phyloP scores from a whole-genome alignment of 2,888 invertebrate genomes.

The Anoncus sp. region DNA sequence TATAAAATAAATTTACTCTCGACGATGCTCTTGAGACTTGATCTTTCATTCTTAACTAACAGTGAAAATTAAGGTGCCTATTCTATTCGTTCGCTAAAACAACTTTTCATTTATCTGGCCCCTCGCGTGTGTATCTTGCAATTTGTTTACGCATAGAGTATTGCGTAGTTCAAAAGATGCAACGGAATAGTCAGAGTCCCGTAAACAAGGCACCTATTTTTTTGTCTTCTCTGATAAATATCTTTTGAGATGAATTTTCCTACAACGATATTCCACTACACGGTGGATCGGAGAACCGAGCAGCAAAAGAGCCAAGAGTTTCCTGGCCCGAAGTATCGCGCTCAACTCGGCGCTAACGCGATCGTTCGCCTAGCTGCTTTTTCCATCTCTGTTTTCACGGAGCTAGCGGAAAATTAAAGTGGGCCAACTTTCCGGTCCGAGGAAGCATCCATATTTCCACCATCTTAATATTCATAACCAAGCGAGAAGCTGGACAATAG shows the following conservation, averaged over 20 bases:
- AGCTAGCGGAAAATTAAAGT: constrained; percentile 77
- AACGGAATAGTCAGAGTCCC: constrained; percentile 1
- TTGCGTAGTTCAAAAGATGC: constrained; percentile 42
- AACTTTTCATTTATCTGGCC: not conserved
- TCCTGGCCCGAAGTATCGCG: constrained; percentile 35
- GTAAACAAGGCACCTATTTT: constrained; percentile 13
- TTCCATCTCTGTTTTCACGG: constrained; percentile 59
- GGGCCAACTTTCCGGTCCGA: constrained; percentile 73
- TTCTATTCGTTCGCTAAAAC: not conserved
- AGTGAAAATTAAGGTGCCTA: constrained; percentile 3
- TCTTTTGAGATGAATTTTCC: constrained; percentile 28
- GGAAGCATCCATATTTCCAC: constrained; percentile 71
- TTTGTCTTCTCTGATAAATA: constrained; percentile 12
- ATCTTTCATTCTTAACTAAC: constrained; percentile 22
- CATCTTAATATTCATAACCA: constrained; percentile 76
- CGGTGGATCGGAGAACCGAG: constrained; percentile 39
- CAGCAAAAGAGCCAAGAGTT: constrained; percentile 35
- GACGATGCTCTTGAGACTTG: constrained; percentile 2
- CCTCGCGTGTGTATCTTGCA: not conserved
- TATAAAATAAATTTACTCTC: constrained; percentile 13
- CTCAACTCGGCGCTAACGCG: constrained; percentile 67
- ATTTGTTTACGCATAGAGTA: constrained; percentile 4
- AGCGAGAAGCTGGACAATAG: constrained; percentile 69
- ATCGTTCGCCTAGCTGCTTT: constrained; percentile 56
- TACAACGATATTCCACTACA: constrained; percentile 41